Evolutionary conservation across 2,113 vertebrate genomes (phyloP), one percentile per base, ranked within the genome.

Genomic region (Opisthocomus hoazin): DNA sequence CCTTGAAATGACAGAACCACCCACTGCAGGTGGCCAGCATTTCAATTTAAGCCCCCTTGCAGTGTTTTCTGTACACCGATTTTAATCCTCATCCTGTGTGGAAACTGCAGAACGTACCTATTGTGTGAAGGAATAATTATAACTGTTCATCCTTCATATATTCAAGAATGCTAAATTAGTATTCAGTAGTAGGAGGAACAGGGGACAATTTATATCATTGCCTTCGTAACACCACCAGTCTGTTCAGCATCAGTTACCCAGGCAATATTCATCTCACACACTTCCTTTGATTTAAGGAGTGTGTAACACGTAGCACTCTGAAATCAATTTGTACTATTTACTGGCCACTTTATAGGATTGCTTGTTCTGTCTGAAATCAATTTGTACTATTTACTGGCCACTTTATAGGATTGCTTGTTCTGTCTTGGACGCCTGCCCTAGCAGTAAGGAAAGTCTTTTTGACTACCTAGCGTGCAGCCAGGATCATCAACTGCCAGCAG

Each of bases 231-330:
- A 70, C 8, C 74, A 57, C 20, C 5, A 43, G 12, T 57, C 46
- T 74, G 20, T 77, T 89, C n/a, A 53, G 34, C 21, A 48, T 57
- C 54, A 57, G 27, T 34, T 66, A 88, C 22, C 30, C 11, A 53
- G 11, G 45, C 53, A 87, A 50, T 32, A 69, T 11, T 46, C 24
- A 76, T 22, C 32, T 88, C 53, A 9, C 66, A 76, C 34, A 89
- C 56, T 54, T 22, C 17, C 16, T 60, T 68, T 45, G 14, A 65
- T 51, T 73, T 30, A 66, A 50, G 29, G 7, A 61, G 17, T 58
- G 34, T 0, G 0, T 43, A 57, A 58, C 30, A 36, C 2, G 9
- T 19, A 58, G 43, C 53, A 54, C 53, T n/a, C 43, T 1, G 6
- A 79, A 37, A 91, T 9, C 43, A 50, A 68, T 50, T 51, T 68